Percentiles rank a stretch among this genome's conserved stretches.
These are phyloP conservation scores for Styela plicata DNA, from an alignment of 23 tunicate species.

Conservation along the genomic window DNA sequence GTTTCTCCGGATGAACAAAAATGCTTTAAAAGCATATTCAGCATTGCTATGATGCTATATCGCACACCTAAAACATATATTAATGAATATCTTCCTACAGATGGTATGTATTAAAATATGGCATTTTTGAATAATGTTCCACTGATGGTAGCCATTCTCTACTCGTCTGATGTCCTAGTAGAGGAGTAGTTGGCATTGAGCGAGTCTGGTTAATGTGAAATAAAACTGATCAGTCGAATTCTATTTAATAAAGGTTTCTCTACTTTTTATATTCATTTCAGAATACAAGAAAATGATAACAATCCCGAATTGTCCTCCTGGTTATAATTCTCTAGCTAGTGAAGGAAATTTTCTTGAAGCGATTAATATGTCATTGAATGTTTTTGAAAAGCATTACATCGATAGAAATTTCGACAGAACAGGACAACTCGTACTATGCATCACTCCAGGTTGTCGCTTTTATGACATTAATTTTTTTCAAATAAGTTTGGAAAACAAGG, in stretches of 20 bases:
- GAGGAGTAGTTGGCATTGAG: neutral
- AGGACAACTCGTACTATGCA: conserved; percentile 88
- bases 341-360: conserved; percentile 93
- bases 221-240: too few species aligned
- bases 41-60: too few species aligned
- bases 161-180: neutral
- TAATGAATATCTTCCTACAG: too few species aligned
- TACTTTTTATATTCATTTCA: conserved; percentile 10
- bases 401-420: conserved; percentile 85
- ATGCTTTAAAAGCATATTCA: too few species aligned
- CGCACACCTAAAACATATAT: too few species aligned
- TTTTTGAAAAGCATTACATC: conserved; percentile 76
- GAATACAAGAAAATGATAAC: conserved; percentile 59
- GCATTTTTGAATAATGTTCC: too few species aligned
- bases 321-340: conserved; percentile 54
- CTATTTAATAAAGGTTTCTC: too few species aligned
- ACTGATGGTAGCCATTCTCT: neutral
- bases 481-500: too few species aligned
- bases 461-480: too few species aligned
- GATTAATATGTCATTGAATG: conserved; percentile 85
- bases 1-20: too few species aligned
- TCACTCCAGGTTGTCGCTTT: conserved; percentile 85
- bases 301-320: conserved; percentile 71
- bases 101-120: too few species aligned
- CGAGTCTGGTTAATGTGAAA: too few species aligned